Evolutionary conservation across 2,888 invertebrate species (phyloP).

Genomic region (Caprella mutica): DNA sequence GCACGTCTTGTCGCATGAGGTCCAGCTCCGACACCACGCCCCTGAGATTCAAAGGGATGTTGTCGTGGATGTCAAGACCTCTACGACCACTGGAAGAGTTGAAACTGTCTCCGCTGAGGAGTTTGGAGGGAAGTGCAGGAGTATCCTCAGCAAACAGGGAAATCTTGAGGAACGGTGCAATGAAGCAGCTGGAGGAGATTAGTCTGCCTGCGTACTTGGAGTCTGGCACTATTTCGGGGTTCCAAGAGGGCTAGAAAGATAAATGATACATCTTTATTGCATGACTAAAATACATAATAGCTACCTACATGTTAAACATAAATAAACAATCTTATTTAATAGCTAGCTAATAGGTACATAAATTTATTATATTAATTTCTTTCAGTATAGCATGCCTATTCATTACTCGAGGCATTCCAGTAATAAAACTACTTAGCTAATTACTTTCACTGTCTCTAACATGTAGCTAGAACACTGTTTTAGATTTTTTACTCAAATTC

Average conservation of each 20-base stretch:
- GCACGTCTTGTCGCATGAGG: slow-evolving; percentile 15
- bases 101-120: slow-evolving; percentile 37
- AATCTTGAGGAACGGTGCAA: slow-evolving; percentile 83
- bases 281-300: background rate
- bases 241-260: slow-evolving; percentile 51
- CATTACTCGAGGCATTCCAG: no score
- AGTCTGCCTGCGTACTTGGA: slow-evolving; percentile 57
- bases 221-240: slow-evolving; percentile 53
- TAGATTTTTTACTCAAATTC: no score
- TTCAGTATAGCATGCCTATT: no score
- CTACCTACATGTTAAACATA: background rate
- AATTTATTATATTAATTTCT: no score
- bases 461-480: no score
- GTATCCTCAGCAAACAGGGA: slow-evolving; percentile 91
- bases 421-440: no score
- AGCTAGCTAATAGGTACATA: no score
- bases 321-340: background rate
- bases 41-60: slow-evolving; percentile 1
- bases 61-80: background rate
- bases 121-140: slow-evolving; percentile 70
- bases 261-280: background rate
- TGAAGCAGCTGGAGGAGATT: slow-evolving; percentile 66
- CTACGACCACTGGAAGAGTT: no score
- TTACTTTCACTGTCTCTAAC: no score
- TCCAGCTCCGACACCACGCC: slow-evolving; percentile 27